These are phyloP conservation scores for Tragelaphus buxtoni DNA, from an alignment of 2,113 vertebrate species.

Conservation along the genomic window DNA sequence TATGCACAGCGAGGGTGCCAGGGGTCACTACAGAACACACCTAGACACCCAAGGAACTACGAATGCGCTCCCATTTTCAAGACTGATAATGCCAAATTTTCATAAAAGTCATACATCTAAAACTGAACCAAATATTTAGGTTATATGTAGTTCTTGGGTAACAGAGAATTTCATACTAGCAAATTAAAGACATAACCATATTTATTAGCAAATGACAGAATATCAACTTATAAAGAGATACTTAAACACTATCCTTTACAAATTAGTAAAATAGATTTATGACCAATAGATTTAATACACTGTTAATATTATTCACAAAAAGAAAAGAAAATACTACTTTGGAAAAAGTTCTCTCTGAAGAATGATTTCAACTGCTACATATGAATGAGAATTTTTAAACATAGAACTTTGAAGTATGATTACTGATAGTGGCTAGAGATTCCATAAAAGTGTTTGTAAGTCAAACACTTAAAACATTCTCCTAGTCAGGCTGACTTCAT, in stretches of 20 bases:
- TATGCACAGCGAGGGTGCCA: not conserved
- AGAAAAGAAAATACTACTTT: constrained; percentile 5
- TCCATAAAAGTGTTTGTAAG: not conserved
- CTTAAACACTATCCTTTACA: not conserved
- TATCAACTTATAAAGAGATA: constrained; percentile 30
- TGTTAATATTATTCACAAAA: constrained; percentile 29
- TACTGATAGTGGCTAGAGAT: constrained; percentile 1
- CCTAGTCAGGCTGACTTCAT: not conserved
- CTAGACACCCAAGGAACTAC: not conserved
- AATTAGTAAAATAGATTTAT: not conserved
- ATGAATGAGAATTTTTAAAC: constrained; percentile 2
- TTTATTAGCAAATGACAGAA: not conserved
- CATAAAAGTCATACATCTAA: not conserved
- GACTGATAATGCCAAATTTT: not conserved
- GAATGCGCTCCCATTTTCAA: not conserved
- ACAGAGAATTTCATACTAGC: not conserved
- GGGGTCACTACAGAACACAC: not conserved
- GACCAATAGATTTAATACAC: not conserved
- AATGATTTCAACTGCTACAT: not conserved
- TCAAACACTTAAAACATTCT: not conserved
- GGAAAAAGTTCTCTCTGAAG: constrained; percentile 6
- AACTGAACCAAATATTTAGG: not conserved
- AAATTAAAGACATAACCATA: not conserved
- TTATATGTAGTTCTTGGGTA: not conserved
- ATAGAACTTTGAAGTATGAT: not conserved